Conservation (phyloP, 2,113 vertebrate genomes). For the Poeciliopsis retropinna region DNA sequence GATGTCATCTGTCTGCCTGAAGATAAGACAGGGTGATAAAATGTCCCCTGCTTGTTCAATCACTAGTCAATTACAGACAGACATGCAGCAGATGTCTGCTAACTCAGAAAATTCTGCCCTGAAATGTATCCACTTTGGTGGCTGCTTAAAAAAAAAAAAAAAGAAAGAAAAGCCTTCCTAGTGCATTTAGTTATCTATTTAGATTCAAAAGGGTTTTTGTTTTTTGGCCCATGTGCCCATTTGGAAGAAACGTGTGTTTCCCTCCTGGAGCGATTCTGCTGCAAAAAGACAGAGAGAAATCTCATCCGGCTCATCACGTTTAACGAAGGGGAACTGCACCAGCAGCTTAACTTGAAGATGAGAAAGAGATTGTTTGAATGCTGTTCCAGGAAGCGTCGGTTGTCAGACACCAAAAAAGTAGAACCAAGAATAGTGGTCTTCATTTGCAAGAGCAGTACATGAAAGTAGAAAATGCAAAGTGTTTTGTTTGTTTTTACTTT, state of each 20-base stretch:
- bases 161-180: background rate
- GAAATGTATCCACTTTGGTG: background rate
- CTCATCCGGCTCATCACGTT: slow-evolving; percentile 41
- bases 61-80: slow-evolving; percentile 64
- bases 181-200: slow-evolving; percentile 1
- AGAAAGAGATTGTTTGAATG: slow-evolving; percentile 54
- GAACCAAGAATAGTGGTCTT: slow-evolving; percentile 21
- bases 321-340: slow-evolving; percentile 60
- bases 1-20: slow-evolving; percentile 43
- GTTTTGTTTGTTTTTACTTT: too few species aligned
- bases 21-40: slow-evolving; percentile 66
- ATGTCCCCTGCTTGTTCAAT: slow-evolving; percentile 57
- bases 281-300: slow-evolving; percentile 20
- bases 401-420: slow-evolving; percentile 25
- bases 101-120: slow-evolving; percentile 23
- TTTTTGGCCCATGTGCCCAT: background rate
- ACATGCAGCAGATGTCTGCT: slow-evolving; percentile 48
- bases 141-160: too few species aligned
- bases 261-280: slow-evolving; percentile 3
- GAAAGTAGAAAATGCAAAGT: slow-evolving; percentile 10
- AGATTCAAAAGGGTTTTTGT: background rate
- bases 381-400: slow-evolving; percentile 39
- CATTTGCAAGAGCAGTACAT: slow-evolving; percentile 23
- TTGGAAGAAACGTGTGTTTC: background rate
- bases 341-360: slow-evolving; percentile 51